Evolutionary conservation across 2,113 vertebrate species (phyloP).

Genomic region (Cettia cetti): DNA sequence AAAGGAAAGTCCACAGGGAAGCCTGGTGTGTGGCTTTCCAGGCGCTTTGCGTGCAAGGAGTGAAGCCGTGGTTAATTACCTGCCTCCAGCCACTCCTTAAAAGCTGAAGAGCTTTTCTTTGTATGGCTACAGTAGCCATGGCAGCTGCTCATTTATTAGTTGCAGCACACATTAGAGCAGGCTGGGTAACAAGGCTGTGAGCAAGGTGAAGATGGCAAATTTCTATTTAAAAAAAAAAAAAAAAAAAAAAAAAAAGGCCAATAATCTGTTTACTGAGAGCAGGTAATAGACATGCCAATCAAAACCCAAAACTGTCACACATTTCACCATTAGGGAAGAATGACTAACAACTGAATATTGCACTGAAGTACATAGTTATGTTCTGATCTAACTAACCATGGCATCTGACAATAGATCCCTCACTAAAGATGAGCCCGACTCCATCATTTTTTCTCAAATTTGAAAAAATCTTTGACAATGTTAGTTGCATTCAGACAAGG

Average conservation of each 20-base stretch:
- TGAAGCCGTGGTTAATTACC: neutral
- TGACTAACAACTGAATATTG: neutral
- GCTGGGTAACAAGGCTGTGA: neutral
- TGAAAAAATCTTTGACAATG: neutral
- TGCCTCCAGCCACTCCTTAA: constrained; percentile 16
- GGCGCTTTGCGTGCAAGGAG: neutral
- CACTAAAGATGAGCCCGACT: neutral
- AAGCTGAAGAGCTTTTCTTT: constrained; percentile 1
- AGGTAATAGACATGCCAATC: neutral
- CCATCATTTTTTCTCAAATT: neutral
- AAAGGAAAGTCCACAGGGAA: constrained; percentile 2
- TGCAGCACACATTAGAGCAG: neutral
- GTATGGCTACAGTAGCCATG: neutral
- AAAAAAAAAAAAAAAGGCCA: neutral
- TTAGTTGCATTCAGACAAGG: neutral
- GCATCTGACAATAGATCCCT: neutral
- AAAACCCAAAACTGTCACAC: neutral
- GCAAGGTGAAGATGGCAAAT: neutral
- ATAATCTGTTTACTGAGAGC: neutral
- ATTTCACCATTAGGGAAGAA: neutral
- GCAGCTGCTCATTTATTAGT: constrained; percentile 38
- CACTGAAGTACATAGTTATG: neutral
- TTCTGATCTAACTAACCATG: neutral
- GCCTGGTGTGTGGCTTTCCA: neutral
- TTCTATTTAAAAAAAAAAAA: neutral